Conservation (phyloP, 2,113 vertebrate genomes). For the Grantiella picta region DNA sequence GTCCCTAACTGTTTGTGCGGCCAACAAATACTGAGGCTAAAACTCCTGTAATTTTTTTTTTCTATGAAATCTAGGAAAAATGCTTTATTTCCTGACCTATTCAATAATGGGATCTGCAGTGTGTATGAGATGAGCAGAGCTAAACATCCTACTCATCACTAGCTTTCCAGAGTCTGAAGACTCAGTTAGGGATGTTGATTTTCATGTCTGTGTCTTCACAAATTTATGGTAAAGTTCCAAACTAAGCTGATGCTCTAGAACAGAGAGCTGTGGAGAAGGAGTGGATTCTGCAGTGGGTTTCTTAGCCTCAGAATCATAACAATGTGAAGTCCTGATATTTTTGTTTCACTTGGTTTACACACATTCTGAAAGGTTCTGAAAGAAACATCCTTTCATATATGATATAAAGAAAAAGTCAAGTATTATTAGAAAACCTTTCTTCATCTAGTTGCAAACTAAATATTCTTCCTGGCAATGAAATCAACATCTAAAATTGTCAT, state of each 20-base stretch:
- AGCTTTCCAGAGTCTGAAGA: neutral
- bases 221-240: neutral
- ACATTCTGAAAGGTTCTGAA: neutral
- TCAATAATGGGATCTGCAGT: neutral
- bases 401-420: neutral
- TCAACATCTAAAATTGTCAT: slow-evolving; percentile 6
- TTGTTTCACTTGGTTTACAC: neutral
- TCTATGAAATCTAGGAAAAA: neutral
- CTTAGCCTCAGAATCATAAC: neutral
- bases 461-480: slow-evolving; percentile 13
- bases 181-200: neutral
- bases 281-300: neutral
- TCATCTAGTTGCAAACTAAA: neutral
- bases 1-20: neutral
- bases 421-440: slow-evolving; percentile 11
- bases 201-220: neutral
- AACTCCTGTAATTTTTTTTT: neutral
- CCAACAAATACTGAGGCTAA: neutral
- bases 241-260: neutral
- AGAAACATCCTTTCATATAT: neutral
- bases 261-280: neutral
- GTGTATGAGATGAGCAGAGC: neutral
- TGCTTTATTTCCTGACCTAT: neutral
- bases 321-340: neutral
- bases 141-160: neutral